phyloP scores from a whole-genome alignment of 2,797 vertebrate species.

The Pangasius larnaudii region DNA sequence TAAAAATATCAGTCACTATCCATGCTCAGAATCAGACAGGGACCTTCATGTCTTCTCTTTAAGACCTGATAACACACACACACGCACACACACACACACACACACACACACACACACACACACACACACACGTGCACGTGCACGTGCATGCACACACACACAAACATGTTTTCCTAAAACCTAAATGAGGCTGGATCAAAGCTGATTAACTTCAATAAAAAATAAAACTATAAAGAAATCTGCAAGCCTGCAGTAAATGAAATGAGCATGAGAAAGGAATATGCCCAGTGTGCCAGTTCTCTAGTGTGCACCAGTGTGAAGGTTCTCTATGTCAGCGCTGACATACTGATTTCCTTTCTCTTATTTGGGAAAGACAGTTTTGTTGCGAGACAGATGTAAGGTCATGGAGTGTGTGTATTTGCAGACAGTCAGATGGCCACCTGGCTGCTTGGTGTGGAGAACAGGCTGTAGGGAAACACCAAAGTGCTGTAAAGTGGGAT shows the following conservation, averaged over 20 bases:
- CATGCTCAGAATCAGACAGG: conserved; percentile 59
- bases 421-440: conserved; percentile 33
- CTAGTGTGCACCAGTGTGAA: conserved; percentile 26
- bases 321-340: conserved; percentile 22
- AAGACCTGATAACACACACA: conserved; percentile 16
- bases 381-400: conserved; percentile 29
- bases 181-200: conserved; percentile 48
- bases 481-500: conserved; percentile 46
- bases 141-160: background rate
- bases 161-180: conserved; percentile 34
- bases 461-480: conserved; percentile 20
- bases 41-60: conserved; percentile 31
- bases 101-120: conserved; percentile 11
- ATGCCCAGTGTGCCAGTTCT: too few relatives aligned
- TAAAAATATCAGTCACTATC: conserved; percentile 37
- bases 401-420: conserved; percentile 21
- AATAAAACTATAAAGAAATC: conserved; percentile 9
- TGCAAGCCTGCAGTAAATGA: conserved; percentile 2
- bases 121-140: conserved; percentile 36
- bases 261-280: conserved; percentile 28
- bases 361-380: conserved; percentile 30
- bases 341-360: conserved; percentile 18
- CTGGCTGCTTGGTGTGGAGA: conserved; percentile 34
- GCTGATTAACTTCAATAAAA: conserved; percentile 50
- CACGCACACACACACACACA: background rate